Conservation (phyloP, 2,888 invertebrate genomes). For the Nomada fabriciana region DNA sequence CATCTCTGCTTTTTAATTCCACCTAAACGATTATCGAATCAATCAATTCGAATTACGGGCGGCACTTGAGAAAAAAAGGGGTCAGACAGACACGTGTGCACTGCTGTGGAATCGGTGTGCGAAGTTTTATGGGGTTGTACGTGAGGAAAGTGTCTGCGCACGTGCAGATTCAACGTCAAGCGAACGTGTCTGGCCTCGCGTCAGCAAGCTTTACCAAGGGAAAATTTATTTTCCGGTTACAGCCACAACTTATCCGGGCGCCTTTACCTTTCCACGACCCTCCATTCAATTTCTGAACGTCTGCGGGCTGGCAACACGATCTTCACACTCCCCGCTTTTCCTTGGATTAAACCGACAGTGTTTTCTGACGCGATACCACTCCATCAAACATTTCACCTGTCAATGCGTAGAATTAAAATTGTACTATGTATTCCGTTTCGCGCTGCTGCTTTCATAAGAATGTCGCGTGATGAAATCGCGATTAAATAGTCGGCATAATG, state of each 20-base stretch:
- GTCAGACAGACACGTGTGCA: background rate
- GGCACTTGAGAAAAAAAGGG: background rate
- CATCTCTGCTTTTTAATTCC: no score
- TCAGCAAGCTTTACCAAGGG: conserved; percentile 53
- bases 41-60: background rate
- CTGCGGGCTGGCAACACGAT: conserved; percentile 36
- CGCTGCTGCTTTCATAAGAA: no score
- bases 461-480: no score
- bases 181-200: conserved; percentile 50
- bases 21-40: no score
- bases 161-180: conserved; percentile 36
- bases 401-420: background rate
- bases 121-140: conserved; percentile 23
- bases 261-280: conserved; percentile 52
- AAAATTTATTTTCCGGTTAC: conserved; percentile 71
- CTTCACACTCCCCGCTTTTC: conserved; percentile 30
- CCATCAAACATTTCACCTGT: background rate
- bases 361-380: background rate
- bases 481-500: no score
- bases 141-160: conserved; percentile 17
- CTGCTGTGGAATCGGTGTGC: background rate
- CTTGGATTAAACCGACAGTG: conserved; percentile 26
- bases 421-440: no score
- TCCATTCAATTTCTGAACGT: conserved; percentile 69
- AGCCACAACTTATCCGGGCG: conserved; percentile 65